Conservation (phyloP, 2,888 invertebrate species). For the Calameuta idolon region DNA sequence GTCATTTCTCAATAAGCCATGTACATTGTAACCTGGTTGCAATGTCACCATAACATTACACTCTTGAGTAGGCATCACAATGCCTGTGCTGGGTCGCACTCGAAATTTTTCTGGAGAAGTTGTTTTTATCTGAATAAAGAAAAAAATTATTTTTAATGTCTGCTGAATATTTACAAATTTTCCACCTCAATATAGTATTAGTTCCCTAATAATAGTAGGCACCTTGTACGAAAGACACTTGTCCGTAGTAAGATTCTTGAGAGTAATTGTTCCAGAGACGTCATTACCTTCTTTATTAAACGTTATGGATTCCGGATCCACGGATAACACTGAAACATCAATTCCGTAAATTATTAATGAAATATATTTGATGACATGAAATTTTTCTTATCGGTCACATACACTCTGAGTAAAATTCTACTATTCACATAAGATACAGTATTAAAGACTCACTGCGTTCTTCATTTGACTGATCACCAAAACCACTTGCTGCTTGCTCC, state of each 20-base stretch:
- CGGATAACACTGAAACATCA: constrained; percentile 51
- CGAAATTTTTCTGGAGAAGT: constrained; percentile 96
- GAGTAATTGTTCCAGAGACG: constrained; percentile 74
- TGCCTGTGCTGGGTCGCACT: constrained; percentile 89
- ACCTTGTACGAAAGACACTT: constrained; percentile 78
- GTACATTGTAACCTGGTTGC: constrained; percentile 78
- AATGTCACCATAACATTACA: constrained; percentile 80
- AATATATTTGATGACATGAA: constrained; percentile 14
- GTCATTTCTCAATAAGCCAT: constrained; percentile 77
- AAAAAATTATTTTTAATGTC: constrained; percentile 8
- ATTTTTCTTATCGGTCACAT: constrained; percentile 10
- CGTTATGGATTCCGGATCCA: constrained; percentile 74
- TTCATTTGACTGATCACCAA: constrained; percentile 52
- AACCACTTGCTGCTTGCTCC: constrained; percentile 61
- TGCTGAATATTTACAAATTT: background rate
- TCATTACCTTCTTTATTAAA: constrained; percentile 79
- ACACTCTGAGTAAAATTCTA: background rate
- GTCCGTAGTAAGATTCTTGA: constrained; percentile 76
- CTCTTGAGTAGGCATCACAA: constrained; percentile 75
- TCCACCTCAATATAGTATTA: background rate
- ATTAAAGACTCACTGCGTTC: constrained; percentile 54
- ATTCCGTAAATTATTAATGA: background rate
- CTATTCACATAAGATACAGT: constrained; percentile 9
- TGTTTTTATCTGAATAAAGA: constrained; percentile 85
- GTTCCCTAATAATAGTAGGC: constrained; percentile 25